Evolutionary conservation across 1,140 invertebrate genomes (phyloP).

Genomic region (Glossosoma conforme): DNA sequence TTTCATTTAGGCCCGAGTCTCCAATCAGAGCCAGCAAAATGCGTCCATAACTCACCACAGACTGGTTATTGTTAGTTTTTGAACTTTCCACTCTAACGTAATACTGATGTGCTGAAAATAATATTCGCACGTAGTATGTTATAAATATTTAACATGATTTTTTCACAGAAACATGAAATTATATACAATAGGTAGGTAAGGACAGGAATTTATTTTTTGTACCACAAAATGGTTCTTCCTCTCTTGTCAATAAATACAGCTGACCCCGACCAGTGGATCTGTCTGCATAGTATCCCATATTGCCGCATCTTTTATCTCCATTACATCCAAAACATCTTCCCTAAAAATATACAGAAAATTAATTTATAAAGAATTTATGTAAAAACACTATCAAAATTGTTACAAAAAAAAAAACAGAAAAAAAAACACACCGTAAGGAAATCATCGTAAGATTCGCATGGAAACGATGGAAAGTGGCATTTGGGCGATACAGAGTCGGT

Average conservation of each 20-base stretch:
- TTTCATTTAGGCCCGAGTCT: conserved; percentile 79
- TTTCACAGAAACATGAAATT: too few species aligned
- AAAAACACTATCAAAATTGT: background rate
- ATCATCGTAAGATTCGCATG: conserved; percentile 80
- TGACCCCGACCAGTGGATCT: conserved; percentile 72
- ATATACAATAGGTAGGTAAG: too few species aligned
- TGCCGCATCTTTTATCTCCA: conserved; percentile 63
- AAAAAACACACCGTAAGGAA: conserved; percentile 61
- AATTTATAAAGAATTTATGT: background rate
- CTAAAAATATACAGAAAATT: conserved; percentile 34
- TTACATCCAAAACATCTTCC: conserved; percentile 56
- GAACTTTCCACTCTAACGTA: conserved; percentile 75
- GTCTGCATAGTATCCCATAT: conserved; percentile 93
- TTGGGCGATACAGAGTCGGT: conserved; percentile 87
- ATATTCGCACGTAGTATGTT: background rate
- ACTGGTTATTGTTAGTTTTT: conserved; percentile 50
- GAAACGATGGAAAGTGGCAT: conserved; percentile 84
- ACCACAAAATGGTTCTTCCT: conserved; percentile 91
- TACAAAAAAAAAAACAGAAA: background rate
- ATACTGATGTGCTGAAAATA: conserved; percentile 72
- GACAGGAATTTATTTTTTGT: too few species aligned
- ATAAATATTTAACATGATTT: conserved; percentile 7
- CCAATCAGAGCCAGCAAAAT: conserved; percentile 78
- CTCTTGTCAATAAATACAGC: conserved; percentile 79
- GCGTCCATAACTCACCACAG: conserved; percentile 71